Evolutionary conservation across 2,888 invertebrate species (phyloP).

Genomic region (Noctua comes): DNA sequence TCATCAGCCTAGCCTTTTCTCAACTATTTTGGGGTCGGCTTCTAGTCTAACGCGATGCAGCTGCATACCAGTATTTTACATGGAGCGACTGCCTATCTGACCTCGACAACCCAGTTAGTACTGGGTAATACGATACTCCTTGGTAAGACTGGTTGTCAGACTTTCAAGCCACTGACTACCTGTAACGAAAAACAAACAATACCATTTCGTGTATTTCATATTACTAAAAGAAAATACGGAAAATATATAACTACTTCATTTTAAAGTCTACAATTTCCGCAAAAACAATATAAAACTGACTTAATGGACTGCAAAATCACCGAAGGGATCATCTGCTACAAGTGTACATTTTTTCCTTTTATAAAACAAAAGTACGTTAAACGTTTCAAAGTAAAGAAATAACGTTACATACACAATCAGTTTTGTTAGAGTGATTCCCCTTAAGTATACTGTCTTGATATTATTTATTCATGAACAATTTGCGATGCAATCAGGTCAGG

Average conservation of each 20-base stretch:
- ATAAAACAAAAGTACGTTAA: slow-evolving; percentile 45
- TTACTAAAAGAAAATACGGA: background rate
- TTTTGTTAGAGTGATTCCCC: slow-evolving; percentile 68
- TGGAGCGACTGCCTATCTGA: too few relatives aligned
- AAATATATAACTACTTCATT: background rate
- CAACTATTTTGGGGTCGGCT: too few relatives aligned
- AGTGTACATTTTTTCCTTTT: slow-evolving; percentile 41
- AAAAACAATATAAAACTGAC: background rate
- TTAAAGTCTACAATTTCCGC: background rate
- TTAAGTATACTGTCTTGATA: slow-evolving; percentile 80
- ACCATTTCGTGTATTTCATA: background rate
- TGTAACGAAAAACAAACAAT: background rate
- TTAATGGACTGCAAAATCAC: slow-evolving; percentile 39
- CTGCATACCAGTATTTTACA: too few relatives aligned
- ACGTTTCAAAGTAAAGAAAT: slow-evolving; percentile 62
- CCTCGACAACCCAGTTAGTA: background rate
- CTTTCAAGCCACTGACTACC: background rate
- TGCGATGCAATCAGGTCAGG: slow-evolving; percentile 88
- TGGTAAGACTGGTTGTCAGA: background rate
- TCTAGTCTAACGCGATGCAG: too few relatives aligned
- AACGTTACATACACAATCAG: slow-evolving; percentile 61
- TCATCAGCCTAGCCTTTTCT: background rate
- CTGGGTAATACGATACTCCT: background rate
- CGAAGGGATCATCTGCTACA: slow-evolving; percentile 46
- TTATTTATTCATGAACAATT: slow-evolving; percentile 90